Base-by-base conservation (phyloP, 1,140 invertebrate species). In the Hirudo medicinalis region DNA sequence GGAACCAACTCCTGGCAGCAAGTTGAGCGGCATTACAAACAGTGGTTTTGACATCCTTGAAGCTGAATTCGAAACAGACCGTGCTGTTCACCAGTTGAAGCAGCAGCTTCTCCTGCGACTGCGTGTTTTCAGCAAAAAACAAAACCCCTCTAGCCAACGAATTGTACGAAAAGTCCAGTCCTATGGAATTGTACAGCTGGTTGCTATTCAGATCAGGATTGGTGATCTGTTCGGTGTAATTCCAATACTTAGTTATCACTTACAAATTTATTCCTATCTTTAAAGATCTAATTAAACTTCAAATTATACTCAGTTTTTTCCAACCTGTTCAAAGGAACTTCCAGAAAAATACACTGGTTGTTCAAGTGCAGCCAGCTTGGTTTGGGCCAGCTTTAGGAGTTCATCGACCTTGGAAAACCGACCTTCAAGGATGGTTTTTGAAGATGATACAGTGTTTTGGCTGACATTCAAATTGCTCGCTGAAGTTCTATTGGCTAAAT, bases 101-200 rank as follows among this genome's bases (percentile, higher is more conserved):
- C 17, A 74, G 57, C 22, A 74, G 17, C 60, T 74, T 74, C 70
- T 74, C 73, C 17, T 40, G 20, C 17, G 73, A 54, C 27, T 13
- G 36, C 29, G 54, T 67, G 27, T 67, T 74, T 32, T 74, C 70
- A 1, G 54, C 70, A 60, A 74, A 74, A 43, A 74, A 74, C 29
- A 74, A 60, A 36, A 74, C 70, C 13, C 73, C 73, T 22, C 67
- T 25, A 25, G 67, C 27, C 22, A 27, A n/a, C 0, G n/a, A 36
- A 19, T 49, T 19, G 63, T 68, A 71, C 15, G 19, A 27, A 53
- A 74, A 74, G 32, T 74, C 70, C 13, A 74, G 32, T 27, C 54
- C 53, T 17, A 74, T n/a, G 69, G 43, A 54, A 49, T 70, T 70
- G 69, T 70, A 70, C 43, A 40, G 32, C 43, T 53, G 43, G 29